Percentiles rank a stretch among this genome's conserved stretches.
phyloP scores from a whole-genome alignment of 2,888 invertebrate species.

The Lumbricus terrestris region DNA sequence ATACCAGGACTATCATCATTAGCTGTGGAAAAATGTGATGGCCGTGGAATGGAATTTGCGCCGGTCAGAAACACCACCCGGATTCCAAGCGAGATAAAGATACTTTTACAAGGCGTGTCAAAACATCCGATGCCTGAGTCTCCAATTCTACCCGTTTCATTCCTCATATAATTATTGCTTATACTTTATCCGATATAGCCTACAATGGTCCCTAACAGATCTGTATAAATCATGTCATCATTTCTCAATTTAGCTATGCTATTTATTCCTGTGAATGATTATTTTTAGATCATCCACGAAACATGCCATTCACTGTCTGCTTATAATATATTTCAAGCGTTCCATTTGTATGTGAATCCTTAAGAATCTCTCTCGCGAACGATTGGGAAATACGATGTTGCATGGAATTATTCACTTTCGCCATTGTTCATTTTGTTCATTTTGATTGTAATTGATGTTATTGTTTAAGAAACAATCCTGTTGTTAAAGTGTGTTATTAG shows the following conservation, averaged over 20 bases:
- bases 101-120: background rate
- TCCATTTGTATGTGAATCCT: background rate
- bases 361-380: background rate
- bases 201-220: background rate
- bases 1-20: background rate
- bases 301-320: background rate
- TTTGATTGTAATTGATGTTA: background rate
- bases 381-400: background rate
- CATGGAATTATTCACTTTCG: background rate
- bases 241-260: background rate
- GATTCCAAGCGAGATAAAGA: background rate
- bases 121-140: background rate
- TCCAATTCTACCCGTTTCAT: background rate
- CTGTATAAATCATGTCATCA: background rate
- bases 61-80: background rate
- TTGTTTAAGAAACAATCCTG: too few relatives aligned
- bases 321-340: background rate
- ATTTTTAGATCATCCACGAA: background rate
- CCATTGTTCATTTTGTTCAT: background rate
- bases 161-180: background rate
- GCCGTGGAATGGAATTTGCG: background rate
- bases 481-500: too few relatives aligned
- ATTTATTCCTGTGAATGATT: background rate
- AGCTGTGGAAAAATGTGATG: background rate
- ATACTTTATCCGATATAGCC: background rate